These are phyloP conservation scores for Oryzias celebensis DNA, from an alignment of 2,113 vertebrate genomes.

Conservation along the genomic window DNA sequence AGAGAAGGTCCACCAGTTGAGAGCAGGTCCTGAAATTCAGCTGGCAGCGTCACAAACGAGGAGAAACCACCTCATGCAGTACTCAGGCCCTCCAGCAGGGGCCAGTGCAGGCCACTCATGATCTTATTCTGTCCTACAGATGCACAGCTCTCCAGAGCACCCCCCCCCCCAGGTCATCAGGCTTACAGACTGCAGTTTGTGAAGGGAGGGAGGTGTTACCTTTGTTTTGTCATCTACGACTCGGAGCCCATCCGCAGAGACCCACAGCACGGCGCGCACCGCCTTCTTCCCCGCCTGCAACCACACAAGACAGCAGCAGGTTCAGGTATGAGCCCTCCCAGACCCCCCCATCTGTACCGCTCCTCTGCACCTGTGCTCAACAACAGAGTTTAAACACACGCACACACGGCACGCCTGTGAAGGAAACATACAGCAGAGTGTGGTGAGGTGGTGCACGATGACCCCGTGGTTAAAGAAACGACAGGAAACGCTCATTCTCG, in stretches of 20 bases:
- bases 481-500: conserved; percentile 40
- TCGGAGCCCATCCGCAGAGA: conserved; percentile 95
- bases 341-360: conserved; percentile 16
- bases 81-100: conserved; percentile 38
- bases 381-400: neutral
- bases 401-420: conserved; percentile 48
- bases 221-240: conserved; percentile 99
- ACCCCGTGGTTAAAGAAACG: conserved; percentile 37
- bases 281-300: conserved; percentile 95
- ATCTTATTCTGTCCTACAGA: neutral
- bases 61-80: conserved; percentile 4
- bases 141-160: conserved; percentile 13
- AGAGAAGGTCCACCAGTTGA: too few relatives aligned
- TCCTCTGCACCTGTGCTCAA: conserved; percentile 29
- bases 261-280: conserved; percentile 94
- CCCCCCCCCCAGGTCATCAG: conserved; percentile 27
- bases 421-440: conserved; percentile 16
- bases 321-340: conserved; percentile 14
- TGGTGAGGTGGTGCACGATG: conserved; percentile 37
- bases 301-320: conserved; percentile 42
- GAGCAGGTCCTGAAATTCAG: too few relatives aligned
- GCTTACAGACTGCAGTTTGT: neutral
- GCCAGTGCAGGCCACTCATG: conserved; percentile 22
- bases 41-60: too few relatives aligned
- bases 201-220: conserved; percentile 71